These are phyloP conservation scores for Phaedon cochleariae DNA, from an alignment of 2,888 invertebrate species.

Conservation along the genomic window DNA sequence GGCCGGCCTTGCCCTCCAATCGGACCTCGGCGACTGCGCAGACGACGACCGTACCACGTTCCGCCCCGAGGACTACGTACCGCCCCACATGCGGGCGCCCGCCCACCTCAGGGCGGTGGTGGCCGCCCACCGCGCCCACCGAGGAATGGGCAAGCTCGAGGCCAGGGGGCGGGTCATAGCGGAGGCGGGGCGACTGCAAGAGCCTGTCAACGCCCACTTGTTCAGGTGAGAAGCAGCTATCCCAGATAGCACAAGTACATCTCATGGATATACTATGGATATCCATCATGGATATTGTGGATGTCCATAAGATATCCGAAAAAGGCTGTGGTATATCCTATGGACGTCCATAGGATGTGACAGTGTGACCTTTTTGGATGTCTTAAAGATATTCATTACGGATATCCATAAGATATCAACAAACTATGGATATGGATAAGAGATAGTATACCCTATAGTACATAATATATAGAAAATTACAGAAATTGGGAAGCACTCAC, in stretches of 20 bases:
- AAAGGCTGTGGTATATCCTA: too few species aligned
- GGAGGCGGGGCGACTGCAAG: slow-evolving; percentile 84
- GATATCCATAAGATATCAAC: too few species aligned
- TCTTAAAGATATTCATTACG: too few species aligned
- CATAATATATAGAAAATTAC: too few species aligned
- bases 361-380: too few species aligned
- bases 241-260: too few species aligned
- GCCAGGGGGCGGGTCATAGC: slow-evolving; percentile 89
- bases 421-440: too few species aligned
- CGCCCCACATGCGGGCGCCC: slow-evolving; percentile 69
- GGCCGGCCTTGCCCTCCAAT: slow-evolving; percentile 85
- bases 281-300: slow-evolving; percentile 51
- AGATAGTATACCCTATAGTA: too few species aligned
- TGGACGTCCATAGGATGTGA: too few species aligned
- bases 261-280: too few species aligned
- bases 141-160: slow-evolving; percentile 78
- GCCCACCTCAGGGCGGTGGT: slow-evolving; percentile 70
- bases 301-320: slow-evolving; percentile 67
- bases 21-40: slow-evolving; percentile 89
- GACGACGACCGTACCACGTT: slow-evolving; percentile 69
- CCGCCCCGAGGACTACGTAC: slow-evolving; percentile 87
- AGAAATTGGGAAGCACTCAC: too few species aligned
- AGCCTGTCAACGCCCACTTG: slow-evolving; percentile 89
- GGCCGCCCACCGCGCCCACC: slow-evolving; percentile 82
- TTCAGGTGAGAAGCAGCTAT: slow-evolving; percentile 62